These are phyloP conservation scores for Drosophila pallidifrons DNA, from an alignment of 1,140 invertebrate species.

Conservation along the genomic window DNA sequence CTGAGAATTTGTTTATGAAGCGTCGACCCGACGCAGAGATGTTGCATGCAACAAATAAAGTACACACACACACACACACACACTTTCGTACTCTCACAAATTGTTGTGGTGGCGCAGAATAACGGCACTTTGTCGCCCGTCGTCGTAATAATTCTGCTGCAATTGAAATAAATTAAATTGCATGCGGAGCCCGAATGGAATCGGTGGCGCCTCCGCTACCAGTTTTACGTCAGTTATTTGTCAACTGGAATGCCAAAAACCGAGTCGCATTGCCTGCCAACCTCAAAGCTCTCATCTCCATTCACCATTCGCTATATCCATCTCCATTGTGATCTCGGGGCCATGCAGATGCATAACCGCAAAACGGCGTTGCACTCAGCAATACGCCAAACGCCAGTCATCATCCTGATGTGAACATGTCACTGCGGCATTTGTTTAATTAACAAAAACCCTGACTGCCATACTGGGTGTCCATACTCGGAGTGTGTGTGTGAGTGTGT, in stretches of 20 bases:
- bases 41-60: slow-evolving; percentile 32
- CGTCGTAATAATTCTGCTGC: slow-evolving; percentile 77
- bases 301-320: background rate
- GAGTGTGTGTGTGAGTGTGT: too few species aligned
- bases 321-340: background rate
- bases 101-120: slow-evolving; percentile 55
- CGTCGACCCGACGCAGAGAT: background rate
- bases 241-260: slow-evolving; percentile 44
- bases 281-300: slow-evolving; percentile 14
- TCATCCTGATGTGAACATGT: slow-evolving; percentile 81
- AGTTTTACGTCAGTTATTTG: slow-evolving; percentile 64
- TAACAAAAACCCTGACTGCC: slow-evolving; percentile 64
- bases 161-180: slow-evolving; percentile 84
- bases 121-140: slow-evolving; percentile 63
- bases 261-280: slow-evolving; percentile 27
- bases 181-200: slow-evolving; percentile 68
- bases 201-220: slow-evolving; percentile 11
- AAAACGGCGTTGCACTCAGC: slow-evolving; percentile 36
- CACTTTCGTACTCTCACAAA: slow-evolving; percentile 38
- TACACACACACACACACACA: slow-evolving; percentile 33
- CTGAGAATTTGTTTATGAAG: slow-evolving; percentile 73
- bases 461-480: too few species aligned
- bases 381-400: slow-evolving; percentile 58
- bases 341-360: slow-evolving; percentile 46
- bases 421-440: slow-evolving; percentile 84